phyloP scores from a whole-genome alignment of 1,140 invertebrate species.

The Drosophila sechellia region DNA sequence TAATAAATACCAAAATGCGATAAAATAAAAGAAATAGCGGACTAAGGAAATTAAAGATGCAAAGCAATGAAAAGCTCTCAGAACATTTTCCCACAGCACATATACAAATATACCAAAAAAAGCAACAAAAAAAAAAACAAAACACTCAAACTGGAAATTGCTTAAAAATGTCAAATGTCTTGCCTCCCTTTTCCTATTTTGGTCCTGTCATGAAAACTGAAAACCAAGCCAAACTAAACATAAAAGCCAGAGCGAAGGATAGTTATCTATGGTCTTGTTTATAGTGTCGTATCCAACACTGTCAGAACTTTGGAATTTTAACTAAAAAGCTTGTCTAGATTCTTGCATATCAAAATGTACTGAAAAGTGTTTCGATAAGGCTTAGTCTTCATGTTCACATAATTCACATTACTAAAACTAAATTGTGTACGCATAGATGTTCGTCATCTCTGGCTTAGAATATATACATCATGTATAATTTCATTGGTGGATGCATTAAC shows the following conservation, averaged over 20 bases:
- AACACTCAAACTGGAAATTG: constrained; percentile 25
- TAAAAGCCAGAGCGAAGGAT: neutral
- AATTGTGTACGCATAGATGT: no score
- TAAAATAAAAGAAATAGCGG: constrained; percentile 46
- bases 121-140: neutral
- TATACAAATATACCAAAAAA: no score
- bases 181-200: neutral
- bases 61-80: constrained; percentile 42
- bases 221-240: neutral
- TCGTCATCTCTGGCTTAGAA: no score
- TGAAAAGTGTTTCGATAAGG: no score
- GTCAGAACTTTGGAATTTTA: neutral
- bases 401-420: no score
- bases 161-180: constrained; percentile 62
- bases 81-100: neutral
- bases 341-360: no score
- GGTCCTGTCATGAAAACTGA: constrained; percentile 1
- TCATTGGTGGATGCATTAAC: no score
- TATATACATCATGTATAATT: no score
- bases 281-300: neutral
- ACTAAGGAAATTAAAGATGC: constrained; percentile 68
- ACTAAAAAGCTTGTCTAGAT: no score
- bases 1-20: constrained; percentile 70
- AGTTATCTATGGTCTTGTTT: neutral
- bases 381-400: no score